Conservation (phyloP, 2,113 vertebrate genomes). For the Abramis brama region DNA sequence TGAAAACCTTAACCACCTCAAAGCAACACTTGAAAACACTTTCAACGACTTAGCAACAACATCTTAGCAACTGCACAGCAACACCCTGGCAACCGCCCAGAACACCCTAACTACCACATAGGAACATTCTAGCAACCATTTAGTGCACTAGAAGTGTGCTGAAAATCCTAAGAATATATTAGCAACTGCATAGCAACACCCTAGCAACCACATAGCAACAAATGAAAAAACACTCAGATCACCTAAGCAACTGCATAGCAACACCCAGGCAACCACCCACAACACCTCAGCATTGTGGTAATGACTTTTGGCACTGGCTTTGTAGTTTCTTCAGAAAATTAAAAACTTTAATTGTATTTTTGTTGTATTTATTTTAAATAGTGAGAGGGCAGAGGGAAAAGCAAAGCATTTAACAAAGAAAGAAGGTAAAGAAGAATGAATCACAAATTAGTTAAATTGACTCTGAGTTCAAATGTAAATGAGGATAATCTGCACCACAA, state of each 20-base stretch:
- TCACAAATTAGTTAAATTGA: slow-evolving; percentile 19
- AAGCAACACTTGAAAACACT: neutral
- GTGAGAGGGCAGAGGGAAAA: neutral
- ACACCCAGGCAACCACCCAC: neutral
- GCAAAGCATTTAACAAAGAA: slow-evolving; percentile 1
- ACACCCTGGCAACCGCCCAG: neutral
- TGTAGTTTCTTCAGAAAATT: neutral
- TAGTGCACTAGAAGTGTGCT: neutral
- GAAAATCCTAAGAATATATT: neutral
- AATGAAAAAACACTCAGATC: neutral
- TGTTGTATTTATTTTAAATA: neutral
- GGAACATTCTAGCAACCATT: neutral
- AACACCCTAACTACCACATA: neutral
- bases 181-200: neutral
- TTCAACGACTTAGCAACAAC: neutral
- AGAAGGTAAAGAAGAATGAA: neutral
- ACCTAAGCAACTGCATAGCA: neutral
- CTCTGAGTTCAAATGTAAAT: slow-evolving; percentile 35
- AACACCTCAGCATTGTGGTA: neutral
- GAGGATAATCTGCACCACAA: neutral
- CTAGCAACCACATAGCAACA: neutral
- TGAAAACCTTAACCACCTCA: neutral
- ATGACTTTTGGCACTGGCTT: neutral
- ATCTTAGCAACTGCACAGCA: neutral
- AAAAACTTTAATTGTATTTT: neutral